phyloP scores from a whole-genome alignment of 2,888 invertebrate genomes.

The Syritta pipiens region DNA sequence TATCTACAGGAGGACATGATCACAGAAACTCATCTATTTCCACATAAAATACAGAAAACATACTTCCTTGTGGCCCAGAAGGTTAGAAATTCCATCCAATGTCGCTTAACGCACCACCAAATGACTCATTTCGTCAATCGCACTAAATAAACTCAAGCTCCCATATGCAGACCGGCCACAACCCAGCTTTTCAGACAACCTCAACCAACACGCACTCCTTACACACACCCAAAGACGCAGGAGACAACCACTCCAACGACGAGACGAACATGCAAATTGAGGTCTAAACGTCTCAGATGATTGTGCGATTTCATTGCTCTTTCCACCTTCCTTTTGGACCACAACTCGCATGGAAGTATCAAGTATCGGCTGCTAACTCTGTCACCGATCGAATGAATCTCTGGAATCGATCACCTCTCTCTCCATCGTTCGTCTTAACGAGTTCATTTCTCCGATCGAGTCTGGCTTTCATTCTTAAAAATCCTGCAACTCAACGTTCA shows the following conservation, averaged over 20 bases:
- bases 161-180: constrained; percentile 1
- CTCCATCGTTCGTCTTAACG: no score
- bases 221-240: constrained; percentile 26
- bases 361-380: constrained; percentile 48
- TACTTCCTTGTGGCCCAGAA: no score
- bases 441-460: constrained; percentile 31
- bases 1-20: no score
- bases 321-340: constrained; percentile 41
- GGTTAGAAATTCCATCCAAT: no score
- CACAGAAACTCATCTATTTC: no score
- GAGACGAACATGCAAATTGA: constrained; percentile 43
- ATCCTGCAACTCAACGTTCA: constrained; percentile 33
- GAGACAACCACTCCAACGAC: no score
- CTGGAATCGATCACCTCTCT: constrained; percentile 48
- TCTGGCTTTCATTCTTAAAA: constrained; percentile 54
- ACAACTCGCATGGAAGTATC: constrained; percentile 46
- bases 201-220: constrained; percentile 18
- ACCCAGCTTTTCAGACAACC: constrained; percentile 12
- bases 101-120: no score
- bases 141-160: constrained; percentile 39
- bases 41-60: no score
- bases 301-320: constrained; percentile 41
- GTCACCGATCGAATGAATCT: constrained; percentile 42
- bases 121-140: no score
- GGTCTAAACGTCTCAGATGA: constrained; percentile 55